Percentiles rank a stretch among this genome's conserved stretches.
phyloP scores from a whole-genome alignment of 2,797 vertebrate species.

The Sylvia borin region DNA sequence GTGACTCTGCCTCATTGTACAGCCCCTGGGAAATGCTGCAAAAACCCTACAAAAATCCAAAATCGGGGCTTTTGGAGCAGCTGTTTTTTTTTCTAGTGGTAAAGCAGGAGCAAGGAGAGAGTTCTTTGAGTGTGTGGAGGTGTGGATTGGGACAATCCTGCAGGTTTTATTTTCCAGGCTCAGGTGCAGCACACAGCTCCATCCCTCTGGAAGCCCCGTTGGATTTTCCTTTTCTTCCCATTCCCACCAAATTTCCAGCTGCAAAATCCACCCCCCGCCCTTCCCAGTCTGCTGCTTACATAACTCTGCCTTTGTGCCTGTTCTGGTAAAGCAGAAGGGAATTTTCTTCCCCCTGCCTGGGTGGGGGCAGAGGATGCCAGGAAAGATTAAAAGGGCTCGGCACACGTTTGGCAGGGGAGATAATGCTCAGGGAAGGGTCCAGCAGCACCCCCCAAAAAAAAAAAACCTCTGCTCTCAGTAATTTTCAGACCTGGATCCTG shows the following conservation, averaged over 20 bases:
- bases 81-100: neutral
- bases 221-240: neutral
- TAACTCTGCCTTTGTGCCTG: neutral
- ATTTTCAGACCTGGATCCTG: neutral
- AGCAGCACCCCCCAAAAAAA: neutral
- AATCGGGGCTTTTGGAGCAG: neutral
- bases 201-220: fast-evolving
- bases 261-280: neutral
- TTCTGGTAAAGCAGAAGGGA: neutral
- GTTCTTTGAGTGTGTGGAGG: neutral
- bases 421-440: neutral
- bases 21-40: neutral
- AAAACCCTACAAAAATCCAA: neutral
- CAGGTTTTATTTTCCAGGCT: neutral
- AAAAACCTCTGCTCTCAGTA: neutral
- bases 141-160: neutral
- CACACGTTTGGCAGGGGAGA: neutral
- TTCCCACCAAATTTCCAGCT: neutral
- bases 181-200: fast-evolving
- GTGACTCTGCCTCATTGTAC: neutral
- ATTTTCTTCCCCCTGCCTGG: neutral
- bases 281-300: neutral
- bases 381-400: neutral
- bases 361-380: neutral
- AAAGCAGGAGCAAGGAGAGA: fast-evolving